Percentiles rank a stretch among this genome's conserved stretches.
Conservation (phyloP, 2,113 vertebrate species). For the Anolis carolinensis region DNA sequence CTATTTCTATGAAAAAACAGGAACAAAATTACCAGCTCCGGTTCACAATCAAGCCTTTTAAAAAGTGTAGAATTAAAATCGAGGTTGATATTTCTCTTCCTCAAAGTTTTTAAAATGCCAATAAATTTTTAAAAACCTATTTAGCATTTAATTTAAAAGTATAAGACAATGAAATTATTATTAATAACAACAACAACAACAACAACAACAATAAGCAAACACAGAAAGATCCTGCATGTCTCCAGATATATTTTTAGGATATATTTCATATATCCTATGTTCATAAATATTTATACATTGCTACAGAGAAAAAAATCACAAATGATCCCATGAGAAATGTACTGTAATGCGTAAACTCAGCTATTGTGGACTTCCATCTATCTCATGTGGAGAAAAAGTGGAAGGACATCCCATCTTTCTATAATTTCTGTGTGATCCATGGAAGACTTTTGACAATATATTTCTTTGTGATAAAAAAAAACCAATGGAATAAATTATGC, state of each 20-base stretch:
- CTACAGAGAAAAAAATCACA: background rate
- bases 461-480: background rate
- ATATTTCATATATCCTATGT: no score
- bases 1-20: background rate
- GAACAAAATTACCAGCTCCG: background rate
- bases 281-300: background rate
- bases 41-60: background rate
- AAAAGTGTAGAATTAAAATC: no score
- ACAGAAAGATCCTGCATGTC: background rate
- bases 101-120: no score
- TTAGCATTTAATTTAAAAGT: background rate
- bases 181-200: no score
- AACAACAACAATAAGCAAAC: no score
- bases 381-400: background rate
- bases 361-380: background rate
- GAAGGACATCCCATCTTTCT: background rate
- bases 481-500: background rate
- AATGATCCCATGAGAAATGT: no score
- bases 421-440: constrained; percentile 29
- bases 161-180: background rate
- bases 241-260: no score
- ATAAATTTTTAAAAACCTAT: background rate
- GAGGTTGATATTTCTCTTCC: background rate
- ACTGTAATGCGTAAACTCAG: no score
- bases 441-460: background rate